Evolutionary conservation across 2,797 vertebrate species (phyloP), one percentile per base, ranked within the genome.

Genomic region (Xiphophorus birchmanni): DNA sequence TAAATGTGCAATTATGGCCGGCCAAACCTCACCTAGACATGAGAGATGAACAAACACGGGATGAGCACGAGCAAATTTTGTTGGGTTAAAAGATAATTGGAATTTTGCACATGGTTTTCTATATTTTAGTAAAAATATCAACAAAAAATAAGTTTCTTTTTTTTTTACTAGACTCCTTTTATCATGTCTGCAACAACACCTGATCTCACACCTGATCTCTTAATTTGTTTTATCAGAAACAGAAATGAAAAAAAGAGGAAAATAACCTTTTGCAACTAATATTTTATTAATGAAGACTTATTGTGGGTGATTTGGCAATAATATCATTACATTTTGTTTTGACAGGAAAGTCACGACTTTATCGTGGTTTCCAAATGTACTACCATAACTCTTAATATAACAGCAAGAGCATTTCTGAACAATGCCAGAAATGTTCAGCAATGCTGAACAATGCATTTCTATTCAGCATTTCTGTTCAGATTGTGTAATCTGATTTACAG

Each of bases 1-100:
- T 79, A 87, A 92, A 90, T 77, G 84, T 84, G 76, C 84, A 89
- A 85, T 91, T 87, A 90, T 10, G 0, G 45, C 56, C 76, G 72
- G 12, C 75, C 63, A 87, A 84, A 82, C 48, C 3, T 72, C 47
- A 5, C 56, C 69, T 42, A 67, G 40, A 72, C 29, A 56, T 13
- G 42, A 17, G 50, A 74, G 71, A 82, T 45, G 4, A 77, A 63
- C 15, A 60, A 80, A 82, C 23, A 58, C 50, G 21, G n/a, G 47
- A 32, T 45, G n/a, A 75, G 58, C 37, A 52, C n/a, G 50, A 35
- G 48, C 4, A 32, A n/a, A 63, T n/a, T 21, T 58, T 37, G 42
- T 50, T 44, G 7, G 6, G 32, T 35, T 8, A 60, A 37, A 60
- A 74, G 52, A 48, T 60, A 26, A 37, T 8, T 15, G n/a, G 23